Evolutionary conservation across 1,140 invertebrate species (phyloP).

Genomic region (Euura saliciscinereae): DNA sequence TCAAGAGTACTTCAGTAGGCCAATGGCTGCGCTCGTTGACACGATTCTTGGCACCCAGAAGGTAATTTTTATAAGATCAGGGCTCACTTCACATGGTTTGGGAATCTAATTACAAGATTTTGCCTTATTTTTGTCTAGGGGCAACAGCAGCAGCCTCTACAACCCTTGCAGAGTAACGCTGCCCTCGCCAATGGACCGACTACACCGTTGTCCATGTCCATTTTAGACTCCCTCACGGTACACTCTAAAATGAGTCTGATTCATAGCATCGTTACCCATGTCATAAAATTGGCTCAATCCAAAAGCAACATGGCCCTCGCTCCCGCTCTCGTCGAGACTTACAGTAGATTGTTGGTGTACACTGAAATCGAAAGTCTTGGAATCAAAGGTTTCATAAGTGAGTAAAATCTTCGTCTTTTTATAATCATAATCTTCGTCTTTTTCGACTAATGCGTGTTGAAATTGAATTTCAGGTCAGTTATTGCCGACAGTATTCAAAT

Average conservation of each 20-base stretch:
- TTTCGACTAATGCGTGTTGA: not conserved
- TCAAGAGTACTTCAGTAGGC: constrained; percentile 81
- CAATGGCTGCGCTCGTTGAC: constrained; percentile 89
- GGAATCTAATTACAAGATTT: not conserved
- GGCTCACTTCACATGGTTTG: not conserved
- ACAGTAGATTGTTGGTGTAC: constrained; percentile 90
- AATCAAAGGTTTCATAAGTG: constrained; percentile 95
- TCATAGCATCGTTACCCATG: constrained; percentile 88
- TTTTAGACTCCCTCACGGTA: constrained; percentile 93
- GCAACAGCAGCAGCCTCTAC: constrained; percentile 54
- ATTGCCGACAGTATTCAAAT: constrained; percentile 88
- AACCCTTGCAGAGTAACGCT: constrained; percentile 58
- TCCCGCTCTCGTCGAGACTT: constrained; percentile 94
- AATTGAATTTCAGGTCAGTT: constrained; percentile 72
- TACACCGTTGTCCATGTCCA: constrained; percentile 87
- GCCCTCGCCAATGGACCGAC: constrained; percentile 68
- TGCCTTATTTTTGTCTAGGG: constrained; percentile 31
- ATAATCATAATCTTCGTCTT: not conserved
- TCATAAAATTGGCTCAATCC: constrained; percentile 85
- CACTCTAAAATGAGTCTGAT: constrained; percentile 99
- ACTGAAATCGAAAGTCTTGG: constrained; percentile 97
- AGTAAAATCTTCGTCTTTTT: constrained; percentile 50
- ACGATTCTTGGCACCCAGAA: constrained; percentile 84
- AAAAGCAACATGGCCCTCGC: constrained; percentile 84
- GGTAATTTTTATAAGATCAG: constrained; percentile 24